Percentiles rank a stretch among this genome's conserved stretches.
Evolutionary conservation across 2,113 vertebrate species (phyloP).

Genomic region (Hypomesus transpacificus): DNA sequence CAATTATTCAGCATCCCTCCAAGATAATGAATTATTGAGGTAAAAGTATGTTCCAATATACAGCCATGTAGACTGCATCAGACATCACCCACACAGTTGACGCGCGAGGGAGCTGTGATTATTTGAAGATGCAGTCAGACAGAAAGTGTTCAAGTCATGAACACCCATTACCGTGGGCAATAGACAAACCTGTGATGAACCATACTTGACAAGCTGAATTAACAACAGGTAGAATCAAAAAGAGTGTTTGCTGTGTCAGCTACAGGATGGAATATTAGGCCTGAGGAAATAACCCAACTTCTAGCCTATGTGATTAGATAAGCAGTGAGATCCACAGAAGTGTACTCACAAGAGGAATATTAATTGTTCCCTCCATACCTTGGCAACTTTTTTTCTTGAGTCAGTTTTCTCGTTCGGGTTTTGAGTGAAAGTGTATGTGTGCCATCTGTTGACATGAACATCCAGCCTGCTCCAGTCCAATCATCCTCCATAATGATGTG

Average conservation of each 20-base stretch:
- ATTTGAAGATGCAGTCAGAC: conserved; percentile 33
- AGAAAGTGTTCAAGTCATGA: conserved; percentile 36
- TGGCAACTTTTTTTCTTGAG: conserved; percentile 51
- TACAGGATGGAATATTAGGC: neutral
- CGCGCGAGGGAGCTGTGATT: conserved; percentile 52
- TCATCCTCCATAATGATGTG: conserved; percentile 55
- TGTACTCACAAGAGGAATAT: conserved; percentile 38
- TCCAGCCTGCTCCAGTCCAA: conserved; percentile 57
- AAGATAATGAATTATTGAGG: conserved; percentile 79
- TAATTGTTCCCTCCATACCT: conserved; percentile 50
- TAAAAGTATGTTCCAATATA: conserved; percentile 78
- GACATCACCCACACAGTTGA: conserved; percentile 54
- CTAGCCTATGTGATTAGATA: conserved; percentile 27
- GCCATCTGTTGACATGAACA: conserved; percentile 68
- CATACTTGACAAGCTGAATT: conserved; percentile 17
- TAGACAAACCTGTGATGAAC: conserved; percentile 17
- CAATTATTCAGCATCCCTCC: conserved; percentile 81
- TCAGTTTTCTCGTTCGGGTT: conserved; percentile 43
- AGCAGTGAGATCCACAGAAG: conserved; percentile 18
- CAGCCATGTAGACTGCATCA: conserved; percentile 54
- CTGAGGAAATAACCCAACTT: conserved; percentile 10
- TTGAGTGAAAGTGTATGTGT: conserved; percentile 58
- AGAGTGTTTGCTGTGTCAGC: conserved; percentile 11
- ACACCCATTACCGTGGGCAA: conserved; percentile 24
- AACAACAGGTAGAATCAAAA: conserved; percentile 15